Conservation (phyloP, 2,888 invertebrate genomes). For the Drosophila barbarae region DNA sequence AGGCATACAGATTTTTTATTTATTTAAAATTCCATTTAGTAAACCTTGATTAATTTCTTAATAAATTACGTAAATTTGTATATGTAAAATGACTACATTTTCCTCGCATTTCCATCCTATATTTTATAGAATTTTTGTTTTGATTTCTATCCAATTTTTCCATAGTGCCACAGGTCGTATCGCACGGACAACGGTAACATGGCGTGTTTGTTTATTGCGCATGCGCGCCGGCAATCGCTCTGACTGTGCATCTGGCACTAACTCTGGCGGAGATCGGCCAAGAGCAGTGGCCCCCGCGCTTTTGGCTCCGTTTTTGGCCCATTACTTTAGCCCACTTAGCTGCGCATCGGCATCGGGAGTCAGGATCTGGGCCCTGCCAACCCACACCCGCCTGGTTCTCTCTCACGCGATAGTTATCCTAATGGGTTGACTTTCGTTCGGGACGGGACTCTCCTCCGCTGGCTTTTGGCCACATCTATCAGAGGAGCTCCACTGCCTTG, state of each 20-base stretch:
- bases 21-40: too few relatives aligned
- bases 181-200: slow-evolving; percentile 70
- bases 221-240: slow-evolving; percentile 70
- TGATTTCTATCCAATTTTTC: neutral
- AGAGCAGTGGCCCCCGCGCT: slow-evolving; percentile 37
- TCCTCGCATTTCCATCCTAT: neutral
- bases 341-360: slow-evolving; percentile 59
- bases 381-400: slow-evolving; percentile 40
- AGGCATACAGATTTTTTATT: too few relatives aligned
- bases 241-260: slow-evolving; percentile 17
- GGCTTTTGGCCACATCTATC: slow-evolving; percentile 67
- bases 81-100: neutral
- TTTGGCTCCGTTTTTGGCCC: slow-evolving; percentile 38
- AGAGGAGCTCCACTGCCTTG: slow-evolving; percentile 34
- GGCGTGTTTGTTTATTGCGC: slow-evolving; percentile 76
- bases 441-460: slow-evolving; percentile 13
- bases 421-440: slow-evolving; percentile 73
- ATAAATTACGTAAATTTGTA: neutral
- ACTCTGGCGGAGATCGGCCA: slow-evolving; percentile 50
- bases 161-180: slow-evolving; percentile 52
- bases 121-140: neutral
- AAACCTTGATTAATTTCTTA: neutral
- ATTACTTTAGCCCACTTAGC: slow-evolving; percentile 74
- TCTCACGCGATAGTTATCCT: slow-evolving; percentile 76
- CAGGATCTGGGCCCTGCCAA: slow-evolving; percentile 58